Percentiles rank a stretch among this genome's conserved stretches.
These are phyloP conservation scores for Gymnoscelis rufifasciata DNA, from an alignment of 2,888 invertebrate species.

Conservation along the genomic window DNA sequence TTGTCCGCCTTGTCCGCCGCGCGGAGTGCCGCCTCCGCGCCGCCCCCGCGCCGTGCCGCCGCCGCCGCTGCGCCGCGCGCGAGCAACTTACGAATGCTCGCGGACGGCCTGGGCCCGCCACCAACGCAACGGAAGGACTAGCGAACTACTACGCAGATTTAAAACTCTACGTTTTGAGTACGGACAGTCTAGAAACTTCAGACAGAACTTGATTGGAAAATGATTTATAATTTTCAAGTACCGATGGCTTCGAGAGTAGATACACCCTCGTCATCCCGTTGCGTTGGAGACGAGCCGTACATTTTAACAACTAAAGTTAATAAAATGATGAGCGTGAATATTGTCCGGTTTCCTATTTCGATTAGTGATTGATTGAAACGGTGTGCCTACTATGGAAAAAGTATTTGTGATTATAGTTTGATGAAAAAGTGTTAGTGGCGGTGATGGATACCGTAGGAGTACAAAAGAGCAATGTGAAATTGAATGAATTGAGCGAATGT, in stretches of 20 bases:
- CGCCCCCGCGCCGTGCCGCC: conserved; percentile 3
- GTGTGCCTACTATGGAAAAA: conserved; percentile 3
- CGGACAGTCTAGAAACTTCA: no score
- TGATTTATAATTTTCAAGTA: no score
- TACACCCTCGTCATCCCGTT: conserved; percentile 11
- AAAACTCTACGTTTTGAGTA: no score
- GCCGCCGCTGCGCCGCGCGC: conserved; percentile 32
- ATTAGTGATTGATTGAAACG: no score
- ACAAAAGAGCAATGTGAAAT: background rate
- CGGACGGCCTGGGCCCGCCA: conserved; percentile 39
- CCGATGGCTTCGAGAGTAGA: no score
- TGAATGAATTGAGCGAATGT: background rate
- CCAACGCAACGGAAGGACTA: conserved; percentile 25
- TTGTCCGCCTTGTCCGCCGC: background rate
- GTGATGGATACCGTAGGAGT: background rate
- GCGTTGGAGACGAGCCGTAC: conserved; percentile 13
- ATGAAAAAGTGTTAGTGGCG: conserved; percentile 8
- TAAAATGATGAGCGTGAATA: conserved; percentile 6
- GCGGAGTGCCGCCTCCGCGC: conserved; percentile 3
- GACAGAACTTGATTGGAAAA: no score
- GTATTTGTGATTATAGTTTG: background rate
- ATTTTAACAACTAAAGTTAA: conserved; percentile 15
- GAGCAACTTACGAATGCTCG: conserved; percentile 54
- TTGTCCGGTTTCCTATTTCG: background rate
- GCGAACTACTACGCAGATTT: background rate